Conservation (phyloP, 2,113 vertebrate genomes). For the Chloebia gouldiae region DNA sequence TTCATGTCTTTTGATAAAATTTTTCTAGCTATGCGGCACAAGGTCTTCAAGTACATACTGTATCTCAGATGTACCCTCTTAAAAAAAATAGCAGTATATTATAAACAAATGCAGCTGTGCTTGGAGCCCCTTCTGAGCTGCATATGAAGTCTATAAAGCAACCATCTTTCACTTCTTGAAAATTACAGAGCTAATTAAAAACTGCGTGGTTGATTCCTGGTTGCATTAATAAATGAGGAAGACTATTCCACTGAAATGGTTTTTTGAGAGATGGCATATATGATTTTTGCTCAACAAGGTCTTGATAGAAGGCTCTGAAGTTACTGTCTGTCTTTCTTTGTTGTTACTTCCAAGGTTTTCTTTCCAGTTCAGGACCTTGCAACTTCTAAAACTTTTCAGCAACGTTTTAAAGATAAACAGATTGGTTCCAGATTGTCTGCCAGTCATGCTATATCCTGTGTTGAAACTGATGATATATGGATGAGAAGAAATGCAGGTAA, state of each 20-base stretch:
- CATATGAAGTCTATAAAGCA: conserved; percentile 68
- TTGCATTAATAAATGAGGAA: conserved; percentile 50
- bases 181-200: conserved; percentile 61
- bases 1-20: conserved; percentile 71
- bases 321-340: conserved; percentile 55
- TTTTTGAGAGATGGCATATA: conserved; percentile 35
- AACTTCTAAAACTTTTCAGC: conserved; percentile 62
- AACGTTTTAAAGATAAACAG: conserved; percentile 67
- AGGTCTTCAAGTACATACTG: conserved; percentile 60
- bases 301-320: conserved; percentile 21
- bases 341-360: conserved; percentile 63
- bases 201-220: not conserved
- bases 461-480: conserved; percentile 40
- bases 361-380: conserved; percentile 52
- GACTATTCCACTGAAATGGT: conserved; percentile 17
- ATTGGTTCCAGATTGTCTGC: conserved; percentile 65
- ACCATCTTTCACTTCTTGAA: conserved; percentile 37
- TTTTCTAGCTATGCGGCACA: conserved; percentile 58
- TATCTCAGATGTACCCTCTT: conserved; percentile 57
- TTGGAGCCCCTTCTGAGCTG: conserved; percentile 67
- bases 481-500: conserved; percentile 57
- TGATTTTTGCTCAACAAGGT: conserved; percentile 21
- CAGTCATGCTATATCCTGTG: conserved; percentile 55
- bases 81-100: conserved; percentile 61
- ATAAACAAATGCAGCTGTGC: conserved; percentile 12